Base-by-base conservation (phyloP, 2,797 vertebrate genomes). In the Etheostoma nigrum region DNA sequence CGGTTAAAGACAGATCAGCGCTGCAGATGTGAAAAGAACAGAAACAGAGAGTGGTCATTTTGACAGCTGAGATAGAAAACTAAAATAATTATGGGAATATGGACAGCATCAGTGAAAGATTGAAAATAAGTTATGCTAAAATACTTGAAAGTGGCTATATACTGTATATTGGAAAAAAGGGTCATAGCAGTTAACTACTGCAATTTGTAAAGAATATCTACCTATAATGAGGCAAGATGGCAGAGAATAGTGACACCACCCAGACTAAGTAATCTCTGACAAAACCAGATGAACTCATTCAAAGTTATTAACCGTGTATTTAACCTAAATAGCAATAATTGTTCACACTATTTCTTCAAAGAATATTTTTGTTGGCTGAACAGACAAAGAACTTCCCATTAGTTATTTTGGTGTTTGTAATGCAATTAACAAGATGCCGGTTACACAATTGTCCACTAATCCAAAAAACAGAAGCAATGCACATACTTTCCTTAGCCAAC, bases 1-100 rank as follows among this genome's bases (percentile, higher is more conserved):
- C 85, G 88, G 82, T 83, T 72, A 48, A 49, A 69, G 87, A 83
- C 81, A 51, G 60, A 73, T 40, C 54, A 45, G 79, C 4, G 23
- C 55, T 45, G 75, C 65, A 59, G 84, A 82, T 62, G 85, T 27
- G 76, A 73, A 40, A 62, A 76, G 84, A 83, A 78, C 72, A 76
- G 82, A 67, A 67, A 72, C 77, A 81, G 57, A 83, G 36, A 61
- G 30, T 45, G 27, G 40, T 10, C 40, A 53, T 36, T 68, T 11
- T 69, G 83, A 78, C 73, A 67, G 85, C 64, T 57, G 76, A 71
- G 64, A 10, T 4, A 57, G 27, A 65, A 80, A 67, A 55, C 1
- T 55, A n/a, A 74, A 54, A 47, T 10, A 23, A 1, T n/a, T n/a
- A 54, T 2, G 40, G 57, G 36, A 2, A 53, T 14, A 67, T 73